These are phyloP conservation scores for Tridacna gigas DNA, from an alignment of 2,888 invertebrate genomes.

Conservation along the genomic window DNA sequence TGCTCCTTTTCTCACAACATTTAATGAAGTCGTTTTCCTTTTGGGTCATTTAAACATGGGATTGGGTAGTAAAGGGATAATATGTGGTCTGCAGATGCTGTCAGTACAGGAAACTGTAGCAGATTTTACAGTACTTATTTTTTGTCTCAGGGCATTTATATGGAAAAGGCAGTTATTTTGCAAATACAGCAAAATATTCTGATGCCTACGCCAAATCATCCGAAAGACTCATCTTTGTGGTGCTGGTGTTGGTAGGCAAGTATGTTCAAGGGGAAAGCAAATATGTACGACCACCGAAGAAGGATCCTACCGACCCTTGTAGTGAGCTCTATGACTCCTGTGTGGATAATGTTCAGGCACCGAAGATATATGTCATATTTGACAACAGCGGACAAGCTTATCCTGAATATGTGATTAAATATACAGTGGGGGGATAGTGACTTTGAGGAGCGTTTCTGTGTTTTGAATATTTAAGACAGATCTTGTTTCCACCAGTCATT, in stretches of 20 bases:
- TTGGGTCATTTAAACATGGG: not conserved
- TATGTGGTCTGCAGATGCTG: too few relatives aligned
- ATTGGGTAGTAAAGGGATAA: too few relatives aligned
- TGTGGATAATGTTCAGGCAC: constrained; percentile 72
- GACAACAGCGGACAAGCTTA: constrained; percentile 76
- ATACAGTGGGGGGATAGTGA: constrained; percentile 15
- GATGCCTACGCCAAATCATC: constrained; percentile 61
- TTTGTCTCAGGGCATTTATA: constrained; percentile 57
- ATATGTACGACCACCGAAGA: constrained; percentile 77
- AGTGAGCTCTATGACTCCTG: constrained; percentile 78
- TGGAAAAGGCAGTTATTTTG: constrained; percentile 80
- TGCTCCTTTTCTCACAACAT: too few relatives aligned
- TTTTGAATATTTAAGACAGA: too few relatives aligned
- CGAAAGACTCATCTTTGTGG: constrained; percentile 72
- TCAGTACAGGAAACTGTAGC: too few relatives aligned
- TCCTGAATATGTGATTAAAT: constrained; percentile 79
- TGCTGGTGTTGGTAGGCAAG: constrained; percentile 77
- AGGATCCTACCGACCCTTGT: constrained; percentile 64
- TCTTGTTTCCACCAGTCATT: too few relatives aligned
- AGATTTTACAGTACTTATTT: not conserved
- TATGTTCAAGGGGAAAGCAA: constrained; percentile 65
- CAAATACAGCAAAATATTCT: constrained; percentile 69
- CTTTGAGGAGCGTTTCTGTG: too few relatives aligned
- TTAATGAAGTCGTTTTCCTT: not conserved
- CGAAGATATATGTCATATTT: constrained; percentile 79